Percentiles rank a stretch among this genome's conserved stretches.
phyloP scores from a whole-genome alignment of 2,888 invertebrate genomes.

The Folsomia manolachei region DNA sequence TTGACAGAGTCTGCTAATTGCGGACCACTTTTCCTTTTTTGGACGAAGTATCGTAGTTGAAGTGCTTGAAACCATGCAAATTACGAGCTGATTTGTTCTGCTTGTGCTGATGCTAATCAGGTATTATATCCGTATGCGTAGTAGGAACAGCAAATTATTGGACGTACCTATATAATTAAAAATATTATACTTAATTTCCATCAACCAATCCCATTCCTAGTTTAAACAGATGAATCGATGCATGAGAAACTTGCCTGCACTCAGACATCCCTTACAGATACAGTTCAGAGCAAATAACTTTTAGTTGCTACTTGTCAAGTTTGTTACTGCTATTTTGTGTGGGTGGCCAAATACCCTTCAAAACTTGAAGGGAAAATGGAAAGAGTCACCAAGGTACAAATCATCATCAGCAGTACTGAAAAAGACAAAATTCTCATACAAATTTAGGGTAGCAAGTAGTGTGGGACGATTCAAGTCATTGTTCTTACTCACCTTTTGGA shows the following conservation, averaged over 20 bases:
- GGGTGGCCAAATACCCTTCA: conserved; percentile 27
- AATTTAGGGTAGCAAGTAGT: no score
- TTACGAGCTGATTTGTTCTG: background rate
- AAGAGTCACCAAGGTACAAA: background rate
- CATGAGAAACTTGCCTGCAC: no score
- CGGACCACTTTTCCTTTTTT: background rate
- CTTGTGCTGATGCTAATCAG: background rate
- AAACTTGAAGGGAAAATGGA: background rate
- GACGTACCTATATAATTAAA: no score
- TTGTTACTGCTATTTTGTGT: conserved; percentile 11
- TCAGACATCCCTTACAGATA: no score
- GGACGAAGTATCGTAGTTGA: background rate
- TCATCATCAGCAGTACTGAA: background rate
- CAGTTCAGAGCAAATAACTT: no score
- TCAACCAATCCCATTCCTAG: no score
- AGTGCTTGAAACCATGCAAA: no score
- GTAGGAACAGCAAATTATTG: no score
- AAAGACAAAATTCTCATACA: no score
- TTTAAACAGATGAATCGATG: no score
- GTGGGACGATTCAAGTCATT: background rate
- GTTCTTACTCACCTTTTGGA: background rate
- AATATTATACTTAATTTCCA: no score
- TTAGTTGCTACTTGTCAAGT: background rate
- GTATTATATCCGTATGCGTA: no score
- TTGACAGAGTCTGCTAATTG: background rate